Evolutionary conservation across 2,888 invertebrate species (phyloP).

Genomic region (Agrotis exclamationis): DNA sequence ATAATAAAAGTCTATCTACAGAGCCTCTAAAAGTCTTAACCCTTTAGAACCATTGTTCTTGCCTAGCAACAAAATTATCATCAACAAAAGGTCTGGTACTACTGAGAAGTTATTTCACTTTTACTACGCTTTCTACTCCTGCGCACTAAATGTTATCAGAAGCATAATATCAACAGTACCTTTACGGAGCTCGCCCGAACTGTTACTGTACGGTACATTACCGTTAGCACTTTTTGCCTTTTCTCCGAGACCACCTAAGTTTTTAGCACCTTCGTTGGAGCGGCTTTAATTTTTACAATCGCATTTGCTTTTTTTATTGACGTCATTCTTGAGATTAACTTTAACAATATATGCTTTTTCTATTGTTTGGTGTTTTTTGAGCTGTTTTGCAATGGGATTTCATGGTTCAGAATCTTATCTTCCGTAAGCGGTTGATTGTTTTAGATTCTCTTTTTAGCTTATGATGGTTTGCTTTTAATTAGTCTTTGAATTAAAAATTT

Average conservation of each 20-base stretch:
- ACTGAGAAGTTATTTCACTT: slow-evolving; percentile 37
- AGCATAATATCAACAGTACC: slow-evolving; percentile 58
- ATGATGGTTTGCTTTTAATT: no score
- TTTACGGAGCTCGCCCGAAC: slow-evolving; percentile 50
- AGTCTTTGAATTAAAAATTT: no score
- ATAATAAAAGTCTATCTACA: not conserved
- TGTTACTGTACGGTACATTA: slow-evolving; percentile 68
- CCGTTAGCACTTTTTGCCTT: slow-evolving; percentile 68
- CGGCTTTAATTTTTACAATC: slow-evolving; percentile 55
- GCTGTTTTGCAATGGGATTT: slow-evolving; percentile 23
- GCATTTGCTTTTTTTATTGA: slow-evolving; percentile 58
- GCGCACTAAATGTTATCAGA: slow-evolving; percentile 60
- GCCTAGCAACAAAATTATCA: slow-evolving; percentile 30
- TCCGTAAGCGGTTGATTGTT: slow-evolving; percentile 25
- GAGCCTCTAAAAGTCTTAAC: slow-evolving; percentile 13
- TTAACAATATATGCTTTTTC: slow-evolving; percentile 53
- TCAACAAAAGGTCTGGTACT: slow-evolving; percentile 24
- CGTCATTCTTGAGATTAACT: slow-evolving; percentile 51
- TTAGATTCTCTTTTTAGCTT: not conserved
- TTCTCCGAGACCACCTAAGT: slow-evolving; percentile 68
- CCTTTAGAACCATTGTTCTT: slow-evolving; percentile 17
- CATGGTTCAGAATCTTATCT: slow-evolving; percentile 23
- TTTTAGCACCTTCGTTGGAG: slow-evolving; percentile 60
- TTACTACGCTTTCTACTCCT: slow-evolving; percentile 45
- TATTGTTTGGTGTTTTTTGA: slow-evolving; percentile 52